Evolutionary conservation across 1,140 invertebrate species (phyloP).

Genomic region (Eupeodes corollae): DNA sequence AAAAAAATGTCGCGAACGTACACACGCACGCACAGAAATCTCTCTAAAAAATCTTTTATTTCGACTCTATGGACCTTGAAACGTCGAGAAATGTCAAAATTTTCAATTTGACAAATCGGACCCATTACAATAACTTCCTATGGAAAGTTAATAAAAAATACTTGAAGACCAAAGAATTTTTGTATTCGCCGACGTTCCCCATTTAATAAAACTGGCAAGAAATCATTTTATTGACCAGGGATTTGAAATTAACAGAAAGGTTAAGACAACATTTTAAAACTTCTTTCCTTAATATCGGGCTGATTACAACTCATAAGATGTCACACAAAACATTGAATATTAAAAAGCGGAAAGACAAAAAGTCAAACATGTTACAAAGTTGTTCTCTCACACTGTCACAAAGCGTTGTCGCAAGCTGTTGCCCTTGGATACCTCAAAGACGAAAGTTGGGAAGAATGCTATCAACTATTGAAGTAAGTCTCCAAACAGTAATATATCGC

Average conservation of each 20-base stretch:
- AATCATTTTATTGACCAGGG: too few relatives aligned
- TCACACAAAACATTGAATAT: conserved; percentile 2
- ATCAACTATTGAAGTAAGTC: not conserved
- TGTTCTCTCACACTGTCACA: not conserved
- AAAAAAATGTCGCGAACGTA: too few relatives aligned
- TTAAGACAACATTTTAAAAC: conserved; percentile 4
- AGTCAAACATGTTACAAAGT: not conserved
- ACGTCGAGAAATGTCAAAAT: too few relatives aligned
- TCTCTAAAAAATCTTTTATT: too few relatives aligned
- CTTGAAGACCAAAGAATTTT: conserved; percentile 7
- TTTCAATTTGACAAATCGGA: too few relatives aligned
- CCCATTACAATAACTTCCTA: too few relatives aligned
- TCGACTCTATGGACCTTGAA: too few relatives aligned
- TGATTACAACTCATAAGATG: conserved; percentile 3
- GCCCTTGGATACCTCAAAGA: not conserved
- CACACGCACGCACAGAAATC: too few relatives aligned
- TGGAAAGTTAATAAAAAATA: too few relatives aligned
- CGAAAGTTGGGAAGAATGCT: not conserved
- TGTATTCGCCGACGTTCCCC: conserved; percentile 8
- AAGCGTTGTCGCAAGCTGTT: not conserved
- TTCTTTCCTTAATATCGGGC: not conserved
- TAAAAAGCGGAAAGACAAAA: not conserved
- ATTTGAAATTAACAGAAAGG: conserved; percentile 5
- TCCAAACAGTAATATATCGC: too few relatives aligned
- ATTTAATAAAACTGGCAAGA: conserved; percentile 9